phyloP scores from a whole-genome alignment of 2,888 invertebrate species.

The Boloria euphrosyne region DNA sequence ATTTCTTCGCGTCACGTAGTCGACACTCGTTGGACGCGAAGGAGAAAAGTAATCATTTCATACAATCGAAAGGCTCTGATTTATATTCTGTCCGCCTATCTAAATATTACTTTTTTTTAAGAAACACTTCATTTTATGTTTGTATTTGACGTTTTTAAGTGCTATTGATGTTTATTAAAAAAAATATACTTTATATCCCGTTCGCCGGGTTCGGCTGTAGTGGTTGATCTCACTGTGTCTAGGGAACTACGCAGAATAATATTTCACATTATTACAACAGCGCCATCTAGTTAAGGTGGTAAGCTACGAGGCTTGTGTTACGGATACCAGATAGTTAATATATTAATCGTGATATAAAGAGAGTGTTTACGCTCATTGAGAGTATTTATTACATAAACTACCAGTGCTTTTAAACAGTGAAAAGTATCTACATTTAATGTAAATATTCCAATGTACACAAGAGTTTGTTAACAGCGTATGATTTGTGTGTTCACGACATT shows the following conservation, averaged over 20 bases:
- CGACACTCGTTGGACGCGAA: constrained; percentile 68
- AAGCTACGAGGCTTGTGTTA: too few relatives aligned
- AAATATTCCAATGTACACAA: constrained; percentile 12
- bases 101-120: constrained; percentile 55
- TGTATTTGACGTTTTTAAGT: constrained; percentile 3
- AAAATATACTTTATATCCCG: not conserved
- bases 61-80: constrained; percentile 70
- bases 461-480: constrained; percentile 10
- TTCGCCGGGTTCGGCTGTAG: too few relatives aligned
- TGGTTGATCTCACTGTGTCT: too few relatives aligned
- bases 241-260: too few relatives aligned
- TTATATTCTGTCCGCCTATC: constrained; percentile 72
- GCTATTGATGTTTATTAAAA: not conserved
- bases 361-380: not conserved
- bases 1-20: constrained; percentile 73
- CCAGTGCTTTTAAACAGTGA: constrained; percentile 4
- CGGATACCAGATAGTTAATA: too few relatives aligned
- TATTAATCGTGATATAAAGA: too few relatives aligned
- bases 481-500: constrained; percentile 9
- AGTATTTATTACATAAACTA: not conserved
- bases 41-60: constrained; percentile 76
- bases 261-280: too few relatives aligned
- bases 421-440: constrained; percentile 8
- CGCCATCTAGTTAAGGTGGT: too few relatives aligned
- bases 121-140: constrained; percentile 19